Conservation (phyloP, 2,888 invertebrate species). For the Ferdinandea cuprea region DNA sequence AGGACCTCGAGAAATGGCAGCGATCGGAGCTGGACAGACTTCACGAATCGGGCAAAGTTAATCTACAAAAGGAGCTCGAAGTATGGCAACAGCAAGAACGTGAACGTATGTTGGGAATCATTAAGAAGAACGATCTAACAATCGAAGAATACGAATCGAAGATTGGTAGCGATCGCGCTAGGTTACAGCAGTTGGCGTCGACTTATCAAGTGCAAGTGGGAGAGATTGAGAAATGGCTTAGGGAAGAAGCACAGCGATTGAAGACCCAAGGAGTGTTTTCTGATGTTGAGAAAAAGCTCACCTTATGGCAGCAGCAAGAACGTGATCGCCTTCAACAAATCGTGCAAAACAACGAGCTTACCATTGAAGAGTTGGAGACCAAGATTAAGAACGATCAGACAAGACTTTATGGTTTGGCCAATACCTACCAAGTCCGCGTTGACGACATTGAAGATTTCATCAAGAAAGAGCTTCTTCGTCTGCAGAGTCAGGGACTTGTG, state of each 20-base stretch:
- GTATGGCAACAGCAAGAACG: constrained; percentile 80
- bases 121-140: constrained; percentile 80
- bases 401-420: constrained; percentile 79
- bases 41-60: constrained; percentile 77
- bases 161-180: constrained; percentile 79
- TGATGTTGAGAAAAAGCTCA: constrained; percentile 80
- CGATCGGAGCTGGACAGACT: constrained; percentile 80
- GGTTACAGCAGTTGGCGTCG: constrained; percentile 79
- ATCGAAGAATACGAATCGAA: constrained; percentile 81
- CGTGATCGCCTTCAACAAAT: constrained; percentile 79
- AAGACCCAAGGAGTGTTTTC: constrained; percentile 80
- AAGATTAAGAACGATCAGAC: constrained; percentile 80
- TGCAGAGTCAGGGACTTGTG: constrained; percentile 80
- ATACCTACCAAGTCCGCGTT: constrained; percentile 79
- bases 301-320: constrained; percentile 80
- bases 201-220: constrained; percentile 80
- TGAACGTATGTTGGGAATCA: constrained; percentile 78
- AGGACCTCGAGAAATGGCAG: constrained; percentile 82
- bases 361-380: constrained; percentile 80
- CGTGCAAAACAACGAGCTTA: constrained; percentile 79
- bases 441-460: constrained; percentile 81
- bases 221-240: constrained; percentile 81
- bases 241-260: constrained; percentile 79
- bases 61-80: constrained; percentile 77
- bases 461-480: constrained; percentile 79